A percentile compares a stretch with the other conserved stretches of the same genome.
phyloP scores from a whole-genome alignment of 2,113 vertebrate genomes.

The Morphnarchus princeps region DNA sequence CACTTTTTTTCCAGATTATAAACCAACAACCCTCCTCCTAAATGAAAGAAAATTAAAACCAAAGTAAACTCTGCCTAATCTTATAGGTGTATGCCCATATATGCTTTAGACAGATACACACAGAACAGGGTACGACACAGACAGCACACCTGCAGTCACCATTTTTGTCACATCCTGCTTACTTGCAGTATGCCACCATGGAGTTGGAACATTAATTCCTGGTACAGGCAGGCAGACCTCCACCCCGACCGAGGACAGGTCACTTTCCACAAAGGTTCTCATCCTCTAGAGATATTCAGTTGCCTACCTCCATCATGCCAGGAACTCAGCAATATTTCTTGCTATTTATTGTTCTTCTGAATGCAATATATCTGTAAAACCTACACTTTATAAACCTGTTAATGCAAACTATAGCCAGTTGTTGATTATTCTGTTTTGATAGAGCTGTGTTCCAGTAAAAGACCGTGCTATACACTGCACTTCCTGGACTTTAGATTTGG shows the following conservation, averaged over 20 bases:
- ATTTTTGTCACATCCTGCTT: neutral
- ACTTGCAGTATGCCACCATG: neutral
- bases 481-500: neutral
- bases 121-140: neutral
- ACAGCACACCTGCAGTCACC: neutral
- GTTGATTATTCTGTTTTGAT: neutral
- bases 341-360: neutral
- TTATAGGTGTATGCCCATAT: fast-evolving
- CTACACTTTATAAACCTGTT: neutral
- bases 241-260: no score
- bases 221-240: neutral
- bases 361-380: neutral
- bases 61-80: neutral
- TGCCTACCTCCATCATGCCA: neutral
- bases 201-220: neutral
- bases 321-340: neutral
- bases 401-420: neutral
- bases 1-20: neutral
- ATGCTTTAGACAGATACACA: neutral
- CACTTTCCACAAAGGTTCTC: neutral
- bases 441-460: neutral
- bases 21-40: neutral
- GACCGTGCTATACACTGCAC: no score
- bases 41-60: neutral
- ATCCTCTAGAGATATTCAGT: neutral